phyloP scores from a whole-genome alignment of 2,113 vertebrate genomes.

The Benitochromis conjunctus region DNA sequence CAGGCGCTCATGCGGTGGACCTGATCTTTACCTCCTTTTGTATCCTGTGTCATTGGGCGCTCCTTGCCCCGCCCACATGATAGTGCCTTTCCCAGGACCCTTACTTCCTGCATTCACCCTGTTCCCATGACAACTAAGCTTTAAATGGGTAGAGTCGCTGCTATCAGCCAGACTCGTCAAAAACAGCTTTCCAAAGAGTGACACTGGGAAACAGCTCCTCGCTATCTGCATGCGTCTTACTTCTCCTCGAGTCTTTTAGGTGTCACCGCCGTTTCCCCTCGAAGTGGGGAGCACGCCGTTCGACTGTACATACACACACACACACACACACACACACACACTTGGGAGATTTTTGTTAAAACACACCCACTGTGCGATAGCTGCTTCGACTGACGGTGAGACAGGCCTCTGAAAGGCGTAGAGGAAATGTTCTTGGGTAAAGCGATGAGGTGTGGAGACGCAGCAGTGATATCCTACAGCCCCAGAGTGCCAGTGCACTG shows the following conservation, averaged over 20 bases:
- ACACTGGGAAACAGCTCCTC: conserved; percentile 29
- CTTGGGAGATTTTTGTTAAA: background rate
- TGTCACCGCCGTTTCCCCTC: conserved; percentile 37
- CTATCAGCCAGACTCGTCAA: conserved; percentile 63
- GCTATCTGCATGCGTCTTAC: conserved; percentile 25
- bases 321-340: too few species aligned
- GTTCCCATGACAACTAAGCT: conserved; percentile 69
- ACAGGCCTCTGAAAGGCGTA: conserved; percentile 9
- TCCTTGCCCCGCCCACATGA: conserved; percentile 68
- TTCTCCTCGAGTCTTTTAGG: conserved; percentile 24
- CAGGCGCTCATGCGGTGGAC: conserved; percentile 42
- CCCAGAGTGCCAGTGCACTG: conserved; percentile 36
- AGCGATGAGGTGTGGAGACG: conserved; percentile 64
- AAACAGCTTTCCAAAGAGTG: conserved; percentile 36
- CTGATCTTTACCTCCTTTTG: conserved; percentile 68
- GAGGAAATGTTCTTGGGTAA: conserved; percentile 63
- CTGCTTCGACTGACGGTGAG: conserved; percentile 41
- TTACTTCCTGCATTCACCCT: conserved; percentile 72
- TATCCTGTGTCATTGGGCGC: conserved; percentile 61
- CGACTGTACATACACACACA: background rate
- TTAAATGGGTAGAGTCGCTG: conserved; percentile 51
- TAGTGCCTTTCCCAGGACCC: conserved; percentile 73
- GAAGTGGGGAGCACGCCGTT: conserved; percentile 1
- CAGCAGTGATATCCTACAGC: conserved; percentile 46
- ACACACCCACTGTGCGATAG: conserved; percentile 39